Base-by-base conservation (phyloP, 2,888 invertebrate species). In the Lydus trimaculatus region DNA sequence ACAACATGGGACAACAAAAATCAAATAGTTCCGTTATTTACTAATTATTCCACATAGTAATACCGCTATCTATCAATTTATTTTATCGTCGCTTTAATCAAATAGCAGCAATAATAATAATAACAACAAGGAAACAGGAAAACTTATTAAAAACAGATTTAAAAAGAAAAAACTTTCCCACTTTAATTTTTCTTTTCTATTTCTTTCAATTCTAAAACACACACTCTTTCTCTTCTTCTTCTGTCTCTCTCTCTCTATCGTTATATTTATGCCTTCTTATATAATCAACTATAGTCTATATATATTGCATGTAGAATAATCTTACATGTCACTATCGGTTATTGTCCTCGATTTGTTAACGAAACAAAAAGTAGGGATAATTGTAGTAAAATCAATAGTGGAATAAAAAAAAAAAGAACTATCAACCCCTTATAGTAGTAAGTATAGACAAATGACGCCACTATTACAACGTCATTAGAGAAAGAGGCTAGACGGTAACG, bases 391-490 rank as follows among this genome's bases (percentile, higher is more conserved):
- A 20, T 48, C 20, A 11, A 48, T 48, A 48, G n/a, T n/a, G n/a
- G 15, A 15, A 36, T 31, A 13, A 36, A 36, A 2, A 9, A 9
- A 36, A 36, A 1, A 3, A 36, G 1, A 36, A 33, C 33, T 2
- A 20, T 20, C 48, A 48, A 48, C 48, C 48, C 48, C 20, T 48
- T 48, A 8, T 9, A 20, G n/a, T 8, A 20, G 20, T 48, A 1
- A 48, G 11, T 48, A n/a, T n/a, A 48, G 48, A 48, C 48, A 48
- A 48, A 48, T 48, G 48, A 48, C 48, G 48, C 48, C 48, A 48
- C 20, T 20, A 48, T 48, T 48, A 48, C n/a, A 43, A 20, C 48
- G 48, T 48, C 48, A 48, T 23, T 3, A 23, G 48, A 48, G 7
- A 17, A 43, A n/a, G 5, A 43, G 8, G 17, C n/a, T 1, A n/a